Base-by-base conservation (phyloP, 2,888 invertebrate genomes). In the Sinelater perroti region DNA sequence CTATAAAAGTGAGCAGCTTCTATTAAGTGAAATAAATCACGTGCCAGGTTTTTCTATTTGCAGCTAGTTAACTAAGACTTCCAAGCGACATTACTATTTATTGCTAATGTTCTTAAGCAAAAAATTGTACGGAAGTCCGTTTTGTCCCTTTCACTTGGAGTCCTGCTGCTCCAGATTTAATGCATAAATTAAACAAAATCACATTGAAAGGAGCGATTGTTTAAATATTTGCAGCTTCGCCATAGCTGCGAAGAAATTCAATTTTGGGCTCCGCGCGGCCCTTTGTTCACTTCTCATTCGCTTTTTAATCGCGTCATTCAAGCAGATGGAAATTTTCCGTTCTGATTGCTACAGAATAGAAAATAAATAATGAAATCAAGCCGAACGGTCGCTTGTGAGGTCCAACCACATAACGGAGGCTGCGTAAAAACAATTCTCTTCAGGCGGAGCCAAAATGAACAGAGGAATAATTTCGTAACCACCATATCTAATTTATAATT, bases 401-500 rank as follows among this genome's bases (percentile, higher is more conserved):
- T 8, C 30, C 10, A 46, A 30, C 10, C 20, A 46, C 30, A 3
- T 17, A 13, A 10, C n/a, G 31, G 24, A 36, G 5, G 17, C 17
- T 16, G 24, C 18, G 5, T 2, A 30, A 16, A 45, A 53, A 42
- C n/a, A n/a, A n/a, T n/a, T n/a, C n/a, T n/a, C n/a, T n/a, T n/a
- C n/a, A n/a, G n/a, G n/a, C n/a, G n/a, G n/a, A 53, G 36, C 36
- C 36, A 16, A 46, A 53, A 46, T 30, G 51, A 31, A 51, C 51
- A 40, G 50, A 42, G 18, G 26, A n/a, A 33, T 17, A 56, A 56
- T 49, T 49, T 50, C 14, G 24, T 38, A 56, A 50, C 50, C 50
- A 50, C 31, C 30, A 38, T 35, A 21, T 56, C 49, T 49, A 56
- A 56, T 56, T 50, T 56, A 56, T 42, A 50, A 56, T 55, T 50